Base-by-base conservation (phyloP, 2,888 invertebrate species). In the Smittia aterrima region DNA sequence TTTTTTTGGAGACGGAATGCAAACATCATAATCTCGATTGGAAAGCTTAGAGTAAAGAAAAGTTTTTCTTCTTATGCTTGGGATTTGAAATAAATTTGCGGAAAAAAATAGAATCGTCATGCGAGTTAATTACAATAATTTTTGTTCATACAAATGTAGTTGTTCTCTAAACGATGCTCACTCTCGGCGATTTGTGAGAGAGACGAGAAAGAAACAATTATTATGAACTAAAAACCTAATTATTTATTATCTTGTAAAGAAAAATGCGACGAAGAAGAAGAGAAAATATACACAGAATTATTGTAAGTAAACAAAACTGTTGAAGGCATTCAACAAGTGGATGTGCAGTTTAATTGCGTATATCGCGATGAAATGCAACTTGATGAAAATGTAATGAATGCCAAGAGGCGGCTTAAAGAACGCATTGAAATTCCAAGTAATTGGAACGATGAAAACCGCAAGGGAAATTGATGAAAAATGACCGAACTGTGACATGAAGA, bases 201-300 rank as follows among this genome's bases (percentile, higher is more conserved):
- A 11, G 3, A n/a, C 2, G n/a, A 11, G 11, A n/a, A 13, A 47
- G 11, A 47, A 47, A 47, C 53, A 47, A 47, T 53, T 41, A 25
- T 24, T 16, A 47, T 68, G 68, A 68, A 41, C 68, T 68, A 68
- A 47, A 68, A 68, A 68, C 68, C 68, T 27, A 68, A 68, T 68
- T 68, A 68, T 53, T 68, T 68, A 38, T 47, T 68, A 68, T 68
- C 68, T 20, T 62, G 38, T 68, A 47, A 68, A 24, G 24, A 25
- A 25, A 68, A 20, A 68, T 24, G 24, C n/a, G 41, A 2, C 38
- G 7, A 16, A 27, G 41, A 68, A 32, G 18, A 68, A 47, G 40
- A 68, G 53, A 47, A 47, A 47, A 47, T n/a, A n/a, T n/a, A 16
- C n/a, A 47, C 53, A 47, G 18, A 18, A 16, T 47, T 47, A 47